Percentiles rank a stretch among this genome's conserved stretches.
These are phyloP conservation scores for Spisula subtruncata DNA, from an alignment of 2,888 invertebrate species.

Conservation along the genomic window DNA sequence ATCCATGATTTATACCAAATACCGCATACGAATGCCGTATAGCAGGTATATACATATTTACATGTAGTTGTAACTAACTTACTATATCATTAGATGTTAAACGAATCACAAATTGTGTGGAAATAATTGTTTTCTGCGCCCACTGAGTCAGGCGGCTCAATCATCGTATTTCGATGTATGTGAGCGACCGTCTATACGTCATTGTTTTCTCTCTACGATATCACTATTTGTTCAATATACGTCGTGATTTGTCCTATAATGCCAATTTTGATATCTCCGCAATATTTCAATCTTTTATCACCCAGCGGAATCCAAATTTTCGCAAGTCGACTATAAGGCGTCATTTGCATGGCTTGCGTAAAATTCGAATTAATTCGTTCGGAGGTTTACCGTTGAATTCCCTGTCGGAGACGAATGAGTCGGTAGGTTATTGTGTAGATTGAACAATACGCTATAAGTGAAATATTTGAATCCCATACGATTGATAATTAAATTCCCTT, in stretches of 20 bases:
- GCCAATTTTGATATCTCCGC: conserved; percentile 12
- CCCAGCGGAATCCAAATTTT: neutral
- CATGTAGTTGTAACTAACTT: too few relatives aligned
- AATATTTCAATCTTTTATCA: conserved; percentile 12
- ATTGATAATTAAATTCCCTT: neutral
- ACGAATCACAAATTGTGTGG: too few relatives aligned
- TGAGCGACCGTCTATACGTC: neutral
- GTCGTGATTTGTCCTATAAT: conserved; percentile 8
- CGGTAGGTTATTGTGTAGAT: neutral
- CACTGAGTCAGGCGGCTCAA: neutral
- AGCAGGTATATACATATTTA: too few relatives aligned
- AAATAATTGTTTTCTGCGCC: too few relatives aligned
- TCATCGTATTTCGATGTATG: neutral
- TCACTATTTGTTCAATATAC: conserved; percentile 5
- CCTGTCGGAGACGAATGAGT: neutral
- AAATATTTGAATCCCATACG: neutral
- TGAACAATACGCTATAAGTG: neutral
- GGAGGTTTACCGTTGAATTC: too few relatives aligned
- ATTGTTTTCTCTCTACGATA: neutral
- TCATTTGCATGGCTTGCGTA: neutral
- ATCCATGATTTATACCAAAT: too few relatives aligned
- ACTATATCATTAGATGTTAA: too few relatives aligned
- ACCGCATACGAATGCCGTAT: too few relatives aligned
- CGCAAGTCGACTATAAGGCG: conserved; percentile 11
- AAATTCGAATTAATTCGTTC: conserved; percentile 21